Evolutionary conservation across 2,113 vertebrate species (phyloP).

Genomic region (Menura novaehollandiae): DNA sequence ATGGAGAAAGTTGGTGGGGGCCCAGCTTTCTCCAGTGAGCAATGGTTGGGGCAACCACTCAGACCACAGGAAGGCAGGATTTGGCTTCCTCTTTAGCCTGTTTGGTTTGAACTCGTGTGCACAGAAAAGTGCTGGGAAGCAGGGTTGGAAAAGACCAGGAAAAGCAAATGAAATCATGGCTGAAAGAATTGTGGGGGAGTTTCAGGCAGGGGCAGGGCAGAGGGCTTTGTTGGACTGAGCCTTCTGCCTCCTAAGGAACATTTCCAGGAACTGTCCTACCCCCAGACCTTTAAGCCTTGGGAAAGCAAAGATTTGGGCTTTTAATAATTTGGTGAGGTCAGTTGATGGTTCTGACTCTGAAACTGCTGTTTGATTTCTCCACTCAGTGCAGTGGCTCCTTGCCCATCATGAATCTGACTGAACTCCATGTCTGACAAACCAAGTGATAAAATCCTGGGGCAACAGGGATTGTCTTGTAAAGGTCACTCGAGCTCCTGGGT

Average conservation of each 20-base stretch:
- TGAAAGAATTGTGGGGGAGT: not conserved
- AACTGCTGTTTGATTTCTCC: not conserved
- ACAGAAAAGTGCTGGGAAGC: not conserved
- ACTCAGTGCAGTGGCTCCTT: not conserved
- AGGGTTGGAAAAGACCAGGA: not conserved
- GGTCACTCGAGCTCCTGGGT: not conserved
- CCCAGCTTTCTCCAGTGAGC: not conserved
- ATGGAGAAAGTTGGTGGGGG: not conserved
- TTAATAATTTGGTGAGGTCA: not conserved
- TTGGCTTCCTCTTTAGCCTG: not conserved
- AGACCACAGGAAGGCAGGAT: not conserved
- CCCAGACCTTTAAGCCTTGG: too few relatives aligned
- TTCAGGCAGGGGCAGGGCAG: not conserved
- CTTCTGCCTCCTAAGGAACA: not conserved
- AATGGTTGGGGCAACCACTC: not conserved
- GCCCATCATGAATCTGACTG: not conserved
- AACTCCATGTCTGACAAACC: not conserved
- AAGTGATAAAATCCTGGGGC: not conserved
- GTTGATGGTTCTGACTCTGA: not conserved
- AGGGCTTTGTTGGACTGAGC: not conserved
- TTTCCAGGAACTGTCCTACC: not conserved
- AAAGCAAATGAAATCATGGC: not conserved
- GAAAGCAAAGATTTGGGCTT: not conserved
- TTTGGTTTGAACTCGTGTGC: rapidly evolving
- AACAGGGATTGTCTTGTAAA: not conserved